Evolutionary conservation across 2,797 vertebrate species (phyloP).

Genomic region (Melanogrammus aeglefinus): DNA sequence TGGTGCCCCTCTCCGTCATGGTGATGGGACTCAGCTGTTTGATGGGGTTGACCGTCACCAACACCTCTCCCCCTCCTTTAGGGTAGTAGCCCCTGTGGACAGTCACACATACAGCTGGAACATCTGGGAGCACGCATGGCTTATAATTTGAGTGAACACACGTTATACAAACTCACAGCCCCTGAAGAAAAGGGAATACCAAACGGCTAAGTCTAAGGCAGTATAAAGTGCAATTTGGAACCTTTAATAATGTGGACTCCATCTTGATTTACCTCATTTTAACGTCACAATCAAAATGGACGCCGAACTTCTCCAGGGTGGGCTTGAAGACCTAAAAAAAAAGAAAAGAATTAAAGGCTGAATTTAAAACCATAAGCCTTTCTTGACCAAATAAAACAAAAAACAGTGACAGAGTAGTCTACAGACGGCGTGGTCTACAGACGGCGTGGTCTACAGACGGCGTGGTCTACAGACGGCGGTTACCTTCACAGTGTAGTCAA

Average conservation of each 20-base stretch:
- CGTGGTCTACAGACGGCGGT: too few species aligned
- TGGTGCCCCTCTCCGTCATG: constrained; percentile 85
- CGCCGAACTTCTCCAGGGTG: constrained; percentile 86
- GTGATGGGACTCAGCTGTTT: constrained; percentile 84
- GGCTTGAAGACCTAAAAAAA: constrained; percentile 89
- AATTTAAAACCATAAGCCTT: neutral
- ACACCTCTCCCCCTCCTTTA: constrained; percentile 90
- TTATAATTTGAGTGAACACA: neutral
- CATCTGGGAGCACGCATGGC: neutral
- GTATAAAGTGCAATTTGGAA: neutral
- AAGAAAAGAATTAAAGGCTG: neutral
- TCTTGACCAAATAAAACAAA: neutral
- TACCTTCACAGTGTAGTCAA: constrained; percentile 92
- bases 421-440: too few species aligned
- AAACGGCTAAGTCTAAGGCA: neutral
- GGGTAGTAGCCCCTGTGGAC: constrained; percentile 89
- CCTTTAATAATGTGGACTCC: neutral
- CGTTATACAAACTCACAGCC: neutral
- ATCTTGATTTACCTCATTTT: constrained; percentile 80
- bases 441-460: too few species aligned
- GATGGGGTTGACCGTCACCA: constrained; percentile 83
- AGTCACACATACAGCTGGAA: constrained; percentile 18
- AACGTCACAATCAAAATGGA: constrained; percentile 88
- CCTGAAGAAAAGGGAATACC: neutral
- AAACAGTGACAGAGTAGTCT: neutral